Evolutionary conservation across 2,113 vertebrate genomes (phyloP).

Genomic region (Osmerus mordax): DNA sequence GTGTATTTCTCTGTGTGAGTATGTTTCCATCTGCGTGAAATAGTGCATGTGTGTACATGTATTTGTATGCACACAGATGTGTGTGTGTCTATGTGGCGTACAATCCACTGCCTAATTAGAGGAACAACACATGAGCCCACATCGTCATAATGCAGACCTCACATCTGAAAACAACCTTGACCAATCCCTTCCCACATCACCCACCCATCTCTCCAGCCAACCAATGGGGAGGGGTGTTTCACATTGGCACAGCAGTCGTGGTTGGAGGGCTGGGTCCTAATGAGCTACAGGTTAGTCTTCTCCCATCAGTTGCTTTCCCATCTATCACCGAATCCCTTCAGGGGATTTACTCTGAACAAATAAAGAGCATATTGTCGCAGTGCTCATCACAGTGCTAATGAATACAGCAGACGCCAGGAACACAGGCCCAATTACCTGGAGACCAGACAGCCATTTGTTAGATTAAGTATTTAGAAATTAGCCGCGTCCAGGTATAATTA

Average conservation of each 20-base stretch:
- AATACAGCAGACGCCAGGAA: slow-evolving; percentile 1
- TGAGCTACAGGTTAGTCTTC: not conserved
- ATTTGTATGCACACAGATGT: not conserved
- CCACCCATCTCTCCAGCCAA: too few relatives aligned
- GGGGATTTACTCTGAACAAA: not conserved
- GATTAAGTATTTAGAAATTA: slow-evolving; percentile 9
- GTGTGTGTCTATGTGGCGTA: not conserved
- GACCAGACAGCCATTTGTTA: slow-evolving; percentile 8
- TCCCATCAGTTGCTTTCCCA: not conserved
- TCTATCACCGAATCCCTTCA: not conserved
- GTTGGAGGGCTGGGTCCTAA: too few relatives aligned
- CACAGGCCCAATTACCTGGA: slow-evolving; percentile 4
- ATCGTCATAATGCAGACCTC: not conserved
- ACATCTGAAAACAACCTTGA: not conserved
- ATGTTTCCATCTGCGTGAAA: not conserved
- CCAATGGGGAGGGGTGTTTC: too few relatives aligned
- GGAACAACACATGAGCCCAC: not conserved
- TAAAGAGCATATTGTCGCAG: slow-evolving; percentile 6
- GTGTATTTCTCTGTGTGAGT: not conserved
- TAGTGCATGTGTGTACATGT: not conserved
- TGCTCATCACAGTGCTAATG: slow-evolving; percentile 2
- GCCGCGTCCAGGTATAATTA: slow-evolving; percentile 10
- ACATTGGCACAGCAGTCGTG: too few relatives aligned
- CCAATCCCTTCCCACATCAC: not conserved
- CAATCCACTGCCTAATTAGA: not conserved